These are phyloP conservation scores for Tetrax tetrax DNA, from an alignment of 2,113 vertebrate genomes.

Conservation along the genomic window DNA sequence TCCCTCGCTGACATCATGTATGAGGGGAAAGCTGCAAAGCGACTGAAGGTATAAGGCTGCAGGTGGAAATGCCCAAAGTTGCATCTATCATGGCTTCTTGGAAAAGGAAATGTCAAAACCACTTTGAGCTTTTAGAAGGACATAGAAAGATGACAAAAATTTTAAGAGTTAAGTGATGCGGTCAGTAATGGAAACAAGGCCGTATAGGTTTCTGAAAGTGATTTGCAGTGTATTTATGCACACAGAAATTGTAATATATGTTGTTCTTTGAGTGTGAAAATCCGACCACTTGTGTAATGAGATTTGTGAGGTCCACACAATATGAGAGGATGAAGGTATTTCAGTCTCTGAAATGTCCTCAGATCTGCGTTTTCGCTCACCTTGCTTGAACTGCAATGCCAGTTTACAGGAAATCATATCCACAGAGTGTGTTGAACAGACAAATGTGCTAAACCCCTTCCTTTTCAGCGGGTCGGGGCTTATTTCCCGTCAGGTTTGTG, in stretches of 20 bases:
- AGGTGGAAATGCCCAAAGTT: background rate
- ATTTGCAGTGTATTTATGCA: background rate
- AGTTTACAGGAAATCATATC: background rate
- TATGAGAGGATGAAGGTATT: background rate
- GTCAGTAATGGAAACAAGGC: background rate
- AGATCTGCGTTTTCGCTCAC: background rate
- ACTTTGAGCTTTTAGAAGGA: background rate
- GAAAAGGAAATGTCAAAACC: background rate
- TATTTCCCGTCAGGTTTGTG: slow-evolving; percentile 44
- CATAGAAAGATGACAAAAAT: background rate
- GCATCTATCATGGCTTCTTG: background rate
- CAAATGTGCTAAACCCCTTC: background rate
- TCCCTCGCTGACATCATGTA: rapidly evolving
- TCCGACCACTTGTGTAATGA: background rate
- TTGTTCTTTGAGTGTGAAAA: background rate
- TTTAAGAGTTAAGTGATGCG: background rate
- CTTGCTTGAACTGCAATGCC: background rate
- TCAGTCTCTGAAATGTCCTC: background rate
- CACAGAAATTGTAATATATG: background rate
- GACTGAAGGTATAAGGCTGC: background rate
- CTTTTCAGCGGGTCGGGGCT: background rate
- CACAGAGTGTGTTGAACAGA: background rate
- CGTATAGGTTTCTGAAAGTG: background rate
- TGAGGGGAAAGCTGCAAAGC: background rate
- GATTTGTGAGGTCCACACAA: background rate